These are phyloP conservation scores for Megaustenia siamemsis DNA, from an alignment of 2,888 invertebrate species.

Conservation along the genomic window DNA sequence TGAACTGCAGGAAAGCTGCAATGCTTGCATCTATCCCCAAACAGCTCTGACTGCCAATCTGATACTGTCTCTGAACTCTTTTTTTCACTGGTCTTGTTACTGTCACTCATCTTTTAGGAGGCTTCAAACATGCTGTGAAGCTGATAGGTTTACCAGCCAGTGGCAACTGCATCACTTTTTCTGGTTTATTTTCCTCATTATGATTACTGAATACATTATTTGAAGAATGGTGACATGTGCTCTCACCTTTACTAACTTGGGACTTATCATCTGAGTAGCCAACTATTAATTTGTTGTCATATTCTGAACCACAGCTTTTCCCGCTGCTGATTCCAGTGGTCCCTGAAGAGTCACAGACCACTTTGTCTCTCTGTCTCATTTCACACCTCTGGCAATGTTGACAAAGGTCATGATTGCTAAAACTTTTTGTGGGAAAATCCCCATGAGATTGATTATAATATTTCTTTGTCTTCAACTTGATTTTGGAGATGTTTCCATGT, in stretches of 20 bases:
- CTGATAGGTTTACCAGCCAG: neutral
- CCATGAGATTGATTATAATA: neutral
- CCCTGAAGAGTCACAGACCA: neutral
- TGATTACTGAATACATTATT: neutral
- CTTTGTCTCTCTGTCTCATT: slow-evolving; percentile 1
- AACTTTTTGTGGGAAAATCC: neutral
- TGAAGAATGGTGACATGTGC: neutral
- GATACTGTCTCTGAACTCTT: neutral
- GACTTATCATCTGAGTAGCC: neutral
- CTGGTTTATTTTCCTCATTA: neutral
- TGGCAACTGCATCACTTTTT: neutral
- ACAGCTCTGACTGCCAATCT: neutral
- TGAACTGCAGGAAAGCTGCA: neutral
- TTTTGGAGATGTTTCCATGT: neutral
- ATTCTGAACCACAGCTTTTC: neutral
- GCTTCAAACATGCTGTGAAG: neutral
- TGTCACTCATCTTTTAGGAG: neutral
- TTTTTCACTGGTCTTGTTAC: neutral
- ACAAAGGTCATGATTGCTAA: slow-evolving; percentile 15
- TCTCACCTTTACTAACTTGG: neutral
- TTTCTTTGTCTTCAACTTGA: neutral
- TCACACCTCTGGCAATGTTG: slow-evolving; percentile 29
- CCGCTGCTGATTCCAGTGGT: neutral
- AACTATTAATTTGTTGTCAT: neutral
- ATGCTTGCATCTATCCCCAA: neutral